phyloP scores from a whole-genome alignment of 2,888 invertebrate species.

The Ectemnius lituratus region DNA sequence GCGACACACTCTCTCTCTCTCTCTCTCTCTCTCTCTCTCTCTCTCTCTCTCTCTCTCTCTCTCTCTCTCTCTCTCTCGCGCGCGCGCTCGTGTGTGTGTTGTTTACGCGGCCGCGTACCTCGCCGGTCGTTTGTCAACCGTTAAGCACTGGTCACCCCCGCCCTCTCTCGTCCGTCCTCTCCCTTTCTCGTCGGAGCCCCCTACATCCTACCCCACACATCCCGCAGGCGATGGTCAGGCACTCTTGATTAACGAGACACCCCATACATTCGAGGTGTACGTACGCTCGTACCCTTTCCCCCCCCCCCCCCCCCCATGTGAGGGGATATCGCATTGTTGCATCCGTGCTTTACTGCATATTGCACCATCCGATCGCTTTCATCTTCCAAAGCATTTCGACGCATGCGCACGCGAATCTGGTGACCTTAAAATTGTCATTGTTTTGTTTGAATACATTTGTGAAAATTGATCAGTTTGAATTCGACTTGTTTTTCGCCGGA shows the following conservation, averaged over 20 bases:
- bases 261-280: slow-evolving; percentile 60
- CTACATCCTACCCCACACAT: slow-evolving; percentile 20
- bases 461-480: no score
- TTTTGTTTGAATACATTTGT: no score
- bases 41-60: no score
- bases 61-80: no score
- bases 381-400: slow-evolving; percentile 19
- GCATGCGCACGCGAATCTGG: neutral
- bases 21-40: no score
- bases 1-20: no score
- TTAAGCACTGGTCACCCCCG: slow-evolving; percentile 70
- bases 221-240: slow-evolving; percentile 66
- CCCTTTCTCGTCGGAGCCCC: no score
- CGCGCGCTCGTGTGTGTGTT: slow-evolving; percentile 61
- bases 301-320: slow-evolving; percentile 15
- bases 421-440: neutral
- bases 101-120: slow-evolving; percentile 66
- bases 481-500: no score
- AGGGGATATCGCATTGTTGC: slow-evolving; percentile 68
- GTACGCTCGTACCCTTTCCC: no score
- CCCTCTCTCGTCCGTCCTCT: slow-evolving; percentile 37
- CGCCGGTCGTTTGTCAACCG: slow-evolving; percentile 74
- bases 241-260: slow-evolving; percentile 75
- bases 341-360: slow-evolving; percentile 72
- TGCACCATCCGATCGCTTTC: slow-evolving; percentile 48